Evolutionary conservation across 2,888 invertebrate species (phyloP), one percentile per base, ranked within the genome.

Genomic region (Diploptera punctata): DNA sequence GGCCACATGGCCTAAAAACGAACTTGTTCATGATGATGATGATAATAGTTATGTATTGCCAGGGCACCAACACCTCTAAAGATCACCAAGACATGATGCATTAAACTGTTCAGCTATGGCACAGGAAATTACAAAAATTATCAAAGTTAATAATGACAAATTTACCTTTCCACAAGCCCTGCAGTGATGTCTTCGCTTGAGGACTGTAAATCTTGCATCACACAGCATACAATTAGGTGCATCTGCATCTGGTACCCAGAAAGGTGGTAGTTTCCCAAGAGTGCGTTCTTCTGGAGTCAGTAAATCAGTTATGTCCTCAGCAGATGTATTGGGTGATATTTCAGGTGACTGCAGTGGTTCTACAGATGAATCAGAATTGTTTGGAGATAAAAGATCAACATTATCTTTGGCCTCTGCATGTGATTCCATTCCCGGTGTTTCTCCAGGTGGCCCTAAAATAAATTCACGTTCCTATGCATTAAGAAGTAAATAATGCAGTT

Each of bases 201-300:
- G 87, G 75, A 95, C 87, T 0, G 92, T 94, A 82, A 95, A 97
- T 81, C 90, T 92, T 60, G 86, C 82, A 74, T 91, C 90, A 81
- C 96, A 96, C 76, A 93, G 89, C 90, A 95, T 91, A 80, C 96
- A 96, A 75, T 86, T 86, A n/a, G 87, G 85, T 5, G 94, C 92
- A 77, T 93, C 93, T 3, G 89, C 86, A 81, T 97, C 96, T 0
- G 95, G 95, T 68, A 96, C 90, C 96, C 96, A 96, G 78, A 91
- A 88, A 0, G 95, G 95, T 16, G 93, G 91, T 70, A 91, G 87
- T 80, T 90, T 90, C 0, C 94, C 94, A 70, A 94, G 81, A 68
- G 79, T 77, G 9, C 76, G 75, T 65, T 80, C 78, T 26, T 78
- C 79, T 57, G 79, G 78, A 4, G 77, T 76, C 10, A 67, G 44